Evolutionary conservation across 2,888 invertebrate genomes (phyloP).

Genomic region (Strigamia transsilvanica): DNA sequence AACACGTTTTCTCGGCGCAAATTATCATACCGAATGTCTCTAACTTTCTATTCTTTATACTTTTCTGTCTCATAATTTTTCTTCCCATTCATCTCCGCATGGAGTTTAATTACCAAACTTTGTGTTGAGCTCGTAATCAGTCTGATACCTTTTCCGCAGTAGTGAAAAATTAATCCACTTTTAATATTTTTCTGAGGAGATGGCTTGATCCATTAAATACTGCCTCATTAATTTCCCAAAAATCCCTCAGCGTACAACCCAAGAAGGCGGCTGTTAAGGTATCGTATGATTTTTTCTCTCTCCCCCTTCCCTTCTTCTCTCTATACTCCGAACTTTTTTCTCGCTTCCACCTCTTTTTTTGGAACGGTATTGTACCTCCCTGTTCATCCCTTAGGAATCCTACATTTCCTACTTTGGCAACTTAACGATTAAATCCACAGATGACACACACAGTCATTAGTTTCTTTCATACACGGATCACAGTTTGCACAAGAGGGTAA

Average conservation of each 20-base stretch:
- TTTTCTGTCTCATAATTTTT: not conserved
- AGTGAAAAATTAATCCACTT: constrained; percentile 44
- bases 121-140: constrained; percentile 42
- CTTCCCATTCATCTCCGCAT: not conserved
- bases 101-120: constrained; percentile 36
- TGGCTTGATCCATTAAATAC: constrained; percentile 42
- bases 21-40: not conserved
- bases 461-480: constrained; percentile 42
- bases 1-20: not conserved
- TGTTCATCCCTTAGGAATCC: constrained; percentile 33
- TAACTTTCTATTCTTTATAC: not conserved
- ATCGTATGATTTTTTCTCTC: constrained; percentile 19
- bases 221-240: constrained; percentile 42
- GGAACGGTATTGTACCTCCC: not conserved
- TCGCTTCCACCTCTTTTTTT: constrained; percentile 2
- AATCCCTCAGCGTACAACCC: constrained; percentile 34
- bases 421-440: constrained; percentile 44
- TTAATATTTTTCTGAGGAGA: constrained; percentile 42
- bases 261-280: constrained; percentile 24
- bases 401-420: constrained; percentile 42
- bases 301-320: not conserved
- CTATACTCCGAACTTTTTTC: constrained; percentile 7
- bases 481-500: constrained; percentile 33
- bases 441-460: constrained; percentile 42
- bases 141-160: constrained; percentile 38